Base-by-base conservation (phyloP, 2,888 invertebrate species). In the Ichneumon xanthorius region DNA sequence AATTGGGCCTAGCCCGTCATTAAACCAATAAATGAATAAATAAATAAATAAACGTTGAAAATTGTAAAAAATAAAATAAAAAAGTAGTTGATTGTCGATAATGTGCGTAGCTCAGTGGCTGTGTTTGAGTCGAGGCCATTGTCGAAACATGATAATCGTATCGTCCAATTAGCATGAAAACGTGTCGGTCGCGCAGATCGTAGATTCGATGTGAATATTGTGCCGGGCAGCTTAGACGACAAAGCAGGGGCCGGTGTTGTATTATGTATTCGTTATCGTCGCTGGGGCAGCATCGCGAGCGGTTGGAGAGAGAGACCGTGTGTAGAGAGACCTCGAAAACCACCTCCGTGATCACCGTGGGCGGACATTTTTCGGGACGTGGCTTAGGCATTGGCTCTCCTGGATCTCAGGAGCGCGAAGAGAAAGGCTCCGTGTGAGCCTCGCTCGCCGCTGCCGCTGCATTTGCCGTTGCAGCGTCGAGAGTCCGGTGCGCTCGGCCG, bases 361-460 rank as follows among this genome's bases (percentile, higher is more conserved):
- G 90, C 92, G 91, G 90, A 89, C 88, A 92, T 92, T 92, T 92
- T 92, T 92, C 90, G 92, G 91, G 88, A 88, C 89, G 91, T 89
- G 89, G 90, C 89, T 86, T 87, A 89, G 89, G 90, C 90, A 91
- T 92, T 92, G 92, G 92, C 88, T 92, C 89, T 91, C 78, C 30
- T 63, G 70, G 71, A 63, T 71, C 55, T 65, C 45, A 80, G 72
- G 50, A 71, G 72, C 73, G 89, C 88, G 88, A 91, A 92, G 92
- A 93, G 92, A 93, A 92, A 93, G 93, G 92, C 91, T 87, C 83
- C 82, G 85, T 84, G 85, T 75, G 83, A 83, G 86, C 79, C 76
- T 85, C 19, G 81, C 73, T 79, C 55, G 79, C 82, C 75, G 87
- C 22, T 65, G 72, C 68, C 82, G 82, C 53, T 77, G 82, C 58